Evolutionary conservation across 2,113 vertebrate genomes (phyloP).

Genomic region (Actenoides lindsayi): DNA sequence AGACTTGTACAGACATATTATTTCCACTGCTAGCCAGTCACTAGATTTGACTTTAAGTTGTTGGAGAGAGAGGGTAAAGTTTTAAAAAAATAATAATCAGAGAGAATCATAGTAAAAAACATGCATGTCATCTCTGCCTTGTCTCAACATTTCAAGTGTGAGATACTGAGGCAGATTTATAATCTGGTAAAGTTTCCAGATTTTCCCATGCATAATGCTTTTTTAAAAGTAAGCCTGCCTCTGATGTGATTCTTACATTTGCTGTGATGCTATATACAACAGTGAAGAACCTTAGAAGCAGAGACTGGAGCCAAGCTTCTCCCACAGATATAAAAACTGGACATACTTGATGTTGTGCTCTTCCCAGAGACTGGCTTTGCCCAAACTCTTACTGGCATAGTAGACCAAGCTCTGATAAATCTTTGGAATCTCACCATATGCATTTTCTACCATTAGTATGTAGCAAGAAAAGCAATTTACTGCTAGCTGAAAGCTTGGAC

Average conservation of each 20-base stretch:
- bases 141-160: background rate
- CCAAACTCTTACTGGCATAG: background rate
- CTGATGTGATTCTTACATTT: conserved; percentile 12
- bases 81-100: background rate
- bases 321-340: background rate
- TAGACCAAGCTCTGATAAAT: background rate
- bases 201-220: background rate
- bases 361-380: background rate
- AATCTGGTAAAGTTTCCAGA: conserved; percentile 29
- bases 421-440: background rate
- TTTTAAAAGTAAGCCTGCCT: background rate
- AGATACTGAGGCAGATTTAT: conserved; percentile 24
- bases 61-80: background rate
- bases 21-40: background rate
- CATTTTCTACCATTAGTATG: background rate
- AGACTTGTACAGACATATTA: background rate
- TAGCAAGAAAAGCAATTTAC: background rate
- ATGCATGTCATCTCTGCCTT: background rate
- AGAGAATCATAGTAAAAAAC: background rate
- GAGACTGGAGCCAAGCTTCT: background rate
- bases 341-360: background rate
- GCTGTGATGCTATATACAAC: background rate
- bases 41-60: background rate
- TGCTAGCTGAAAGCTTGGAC: background rate
- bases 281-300: background rate